Percentiles rank a stretch among this genome's conserved stretches.
Evolutionary conservation across 1,140 invertebrate genomes (phyloP).

Genomic region (Stegodyphus dumicola): DNA sequence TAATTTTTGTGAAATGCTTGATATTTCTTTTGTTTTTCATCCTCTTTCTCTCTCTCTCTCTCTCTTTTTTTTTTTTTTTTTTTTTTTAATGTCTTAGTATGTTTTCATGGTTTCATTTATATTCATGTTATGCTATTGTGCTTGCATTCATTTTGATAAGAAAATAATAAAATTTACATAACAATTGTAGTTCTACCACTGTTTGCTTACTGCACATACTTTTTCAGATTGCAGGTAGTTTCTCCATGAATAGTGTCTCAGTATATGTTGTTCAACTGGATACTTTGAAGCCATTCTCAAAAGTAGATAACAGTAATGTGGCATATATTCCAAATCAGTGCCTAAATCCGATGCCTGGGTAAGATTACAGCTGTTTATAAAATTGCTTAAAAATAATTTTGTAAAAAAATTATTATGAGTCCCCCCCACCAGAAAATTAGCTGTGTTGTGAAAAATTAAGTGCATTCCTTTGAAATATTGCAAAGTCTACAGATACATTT

Average conservation of each 20-base stretch:
- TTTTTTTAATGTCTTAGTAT: not conserved
- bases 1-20: too few relatives aligned
- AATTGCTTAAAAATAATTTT: not conserved
- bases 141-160: not conserved
- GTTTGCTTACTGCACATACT: not conserved
- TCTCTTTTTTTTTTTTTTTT: too few relatives aligned
- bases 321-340: constrained; percentile 48
- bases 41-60: too few relatives aligned
- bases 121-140: not conserved
- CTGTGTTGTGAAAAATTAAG: not conserved
- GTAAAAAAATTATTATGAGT: too few relatives aligned
- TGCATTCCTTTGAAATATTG: too few relatives aligned
- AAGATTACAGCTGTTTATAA: not conserved
- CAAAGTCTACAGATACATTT: not conserved
- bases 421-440: not conserved
- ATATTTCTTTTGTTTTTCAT: too few relatives aligned
- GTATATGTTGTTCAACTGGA: constrained; percentile 77
- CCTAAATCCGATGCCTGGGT: constrained; percentile 39
- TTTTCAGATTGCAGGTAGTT: constrained; percentile 82
- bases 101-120: not conserved
- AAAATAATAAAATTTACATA: not conserved
- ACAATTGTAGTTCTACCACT: not conserved
- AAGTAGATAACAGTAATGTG: constrained; percentile 44
- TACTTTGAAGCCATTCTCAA: constrained; percentile 37
- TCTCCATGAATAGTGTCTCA: constrained; percentile 82